Evolutionary conservation across 2,888 invertebrate genomes (phyloP).

Genomic region (Ptychoptera albimana): DNA sequence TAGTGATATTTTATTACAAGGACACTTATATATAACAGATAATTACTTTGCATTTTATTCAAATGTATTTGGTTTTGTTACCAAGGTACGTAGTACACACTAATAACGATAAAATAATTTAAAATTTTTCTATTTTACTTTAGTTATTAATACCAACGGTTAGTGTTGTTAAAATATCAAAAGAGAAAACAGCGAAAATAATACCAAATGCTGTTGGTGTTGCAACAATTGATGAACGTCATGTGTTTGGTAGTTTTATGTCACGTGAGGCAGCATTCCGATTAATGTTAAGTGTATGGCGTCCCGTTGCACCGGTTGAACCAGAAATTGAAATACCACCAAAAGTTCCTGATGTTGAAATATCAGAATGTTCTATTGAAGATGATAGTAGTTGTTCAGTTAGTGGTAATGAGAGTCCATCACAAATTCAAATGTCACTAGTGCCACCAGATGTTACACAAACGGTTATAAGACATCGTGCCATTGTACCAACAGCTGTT

Average conservation of each 20-base stretch:
- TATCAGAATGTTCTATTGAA: conserved; percentile 29
- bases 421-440: conserved; percentile 13
- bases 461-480: conserved; percentile 10
- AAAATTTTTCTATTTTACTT: not conserved
- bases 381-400: conserved; percentile 38
- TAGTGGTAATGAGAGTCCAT: conserved; percentile 35
- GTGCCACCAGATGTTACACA: conserved; percentile 15
- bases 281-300: conserved; percentile 76
- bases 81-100: conserved; percentile 69
- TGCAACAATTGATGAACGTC: conserved; percentile 63
- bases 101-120: too few species aligned
- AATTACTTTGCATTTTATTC: conserved; percentile 94
- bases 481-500: not conserved
- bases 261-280: conserved; percentile 78
- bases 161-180: conserved; percentile 73
- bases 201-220: conserved; percentile 88
- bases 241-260: conserved; percentile 79
- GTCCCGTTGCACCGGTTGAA: conserved; percentile 30
- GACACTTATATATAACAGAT: conserved; percentile 83
- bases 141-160: conserved; percentile 77
- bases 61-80: conserved; percentile 87
- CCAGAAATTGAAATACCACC: conserved; percentile 22
- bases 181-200: conserved; percentile 85
- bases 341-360: conserved; percentile 23
- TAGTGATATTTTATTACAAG: conserved; percentile 82